phyloP scores from a whole-genome alignment of 2,888 invertebrate species.

The Andrena marginata region DNA sequence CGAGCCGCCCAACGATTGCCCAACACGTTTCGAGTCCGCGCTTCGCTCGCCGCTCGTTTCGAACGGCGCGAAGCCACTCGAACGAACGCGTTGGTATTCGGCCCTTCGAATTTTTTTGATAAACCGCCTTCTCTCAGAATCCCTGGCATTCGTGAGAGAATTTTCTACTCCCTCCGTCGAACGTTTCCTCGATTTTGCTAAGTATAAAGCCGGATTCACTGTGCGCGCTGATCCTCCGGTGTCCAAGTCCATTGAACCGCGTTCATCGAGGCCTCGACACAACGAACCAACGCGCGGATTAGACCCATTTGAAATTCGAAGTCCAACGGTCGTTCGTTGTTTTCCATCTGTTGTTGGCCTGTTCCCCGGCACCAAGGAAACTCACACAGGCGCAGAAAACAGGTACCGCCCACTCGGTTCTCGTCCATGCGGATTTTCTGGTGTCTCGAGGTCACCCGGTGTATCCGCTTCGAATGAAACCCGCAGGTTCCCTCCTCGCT shows the following conservation, averaged over 20 bases:
- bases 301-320: conserved; percentile 20
- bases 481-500: conserved; percentile 45
- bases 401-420: conserved; percentile 78
- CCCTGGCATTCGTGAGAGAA: neutral
- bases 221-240: conserved; percentile 49
- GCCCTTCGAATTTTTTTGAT: too few relatives aligned
- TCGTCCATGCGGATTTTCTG: conserved; percentile 79
- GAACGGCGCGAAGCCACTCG: neutral
- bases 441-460: conserved; percentile 80
- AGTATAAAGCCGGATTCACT: conserved; percentile 44
- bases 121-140: too few relatives aligned
- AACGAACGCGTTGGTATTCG: neutral
- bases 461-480: conserved; percentile 64
- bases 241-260: conserved; percentile 18
- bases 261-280: neutral
- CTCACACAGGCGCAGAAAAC: conserved; percentile 66
- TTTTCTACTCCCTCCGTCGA: neutral
- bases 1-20: neutral
- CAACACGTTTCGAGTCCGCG: conserved; percentile 10
- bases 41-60: conserved; percentile 19
- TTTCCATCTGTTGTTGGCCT: conserved; percentile 34
- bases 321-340: neutral
- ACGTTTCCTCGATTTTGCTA: neutral
- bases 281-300: neutral
- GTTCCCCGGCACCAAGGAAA: conserved; percentile 57